phyloP scores from a whole-genome alignment of 2,888 invertebrate genomes.

The Eupsilia transversa region DNA sequence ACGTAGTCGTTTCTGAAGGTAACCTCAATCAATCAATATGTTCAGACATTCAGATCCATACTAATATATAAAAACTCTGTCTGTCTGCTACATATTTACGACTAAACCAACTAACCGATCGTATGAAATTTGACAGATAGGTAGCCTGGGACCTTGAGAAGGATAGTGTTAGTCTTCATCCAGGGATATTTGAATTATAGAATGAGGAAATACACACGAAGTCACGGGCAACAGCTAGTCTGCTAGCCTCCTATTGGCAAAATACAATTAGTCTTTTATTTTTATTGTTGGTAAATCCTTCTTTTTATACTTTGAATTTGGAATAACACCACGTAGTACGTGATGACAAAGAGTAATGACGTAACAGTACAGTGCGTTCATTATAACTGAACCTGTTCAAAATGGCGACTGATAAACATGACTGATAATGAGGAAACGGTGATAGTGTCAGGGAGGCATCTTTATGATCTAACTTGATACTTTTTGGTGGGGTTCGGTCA shows the following conservation, averaged over 20 bases:
- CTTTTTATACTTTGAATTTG: constrained; percentile 23
- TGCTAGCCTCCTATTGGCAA: constrained; percentile 1
- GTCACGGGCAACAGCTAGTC: not conserved
- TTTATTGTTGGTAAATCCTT: constrained; percentile 18
- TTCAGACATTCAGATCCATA: constrained; percentile 15
- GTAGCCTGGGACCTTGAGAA: not conserved
- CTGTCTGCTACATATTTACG: not conserved
- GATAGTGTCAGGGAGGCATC: constrained; percentile 21
- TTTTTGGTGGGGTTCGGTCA: not conserved
- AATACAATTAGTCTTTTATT: constrained; percentile 10
- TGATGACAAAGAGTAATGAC: constrained; percentile 40
- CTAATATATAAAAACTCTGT: not conserved
- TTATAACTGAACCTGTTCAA: no score
- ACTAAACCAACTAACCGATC: not conserved
- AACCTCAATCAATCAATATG: constrained; percentile 45
- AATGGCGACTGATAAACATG: no score
- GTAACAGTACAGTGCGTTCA: no score
- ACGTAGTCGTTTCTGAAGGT: constrained; percentile 23
- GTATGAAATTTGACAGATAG: not conserved
- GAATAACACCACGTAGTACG: constrained; percentile 10
- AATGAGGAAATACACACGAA: not conserved
- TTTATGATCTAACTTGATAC: no score
- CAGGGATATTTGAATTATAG: not conserved
- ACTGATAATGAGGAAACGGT: no score
- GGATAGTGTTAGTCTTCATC: not conserved